These are phyloP conservation scores for Nasua narica DNA, from an alignment of 2,797 vertebrate species.

Conservation along the genomic window DNA sequence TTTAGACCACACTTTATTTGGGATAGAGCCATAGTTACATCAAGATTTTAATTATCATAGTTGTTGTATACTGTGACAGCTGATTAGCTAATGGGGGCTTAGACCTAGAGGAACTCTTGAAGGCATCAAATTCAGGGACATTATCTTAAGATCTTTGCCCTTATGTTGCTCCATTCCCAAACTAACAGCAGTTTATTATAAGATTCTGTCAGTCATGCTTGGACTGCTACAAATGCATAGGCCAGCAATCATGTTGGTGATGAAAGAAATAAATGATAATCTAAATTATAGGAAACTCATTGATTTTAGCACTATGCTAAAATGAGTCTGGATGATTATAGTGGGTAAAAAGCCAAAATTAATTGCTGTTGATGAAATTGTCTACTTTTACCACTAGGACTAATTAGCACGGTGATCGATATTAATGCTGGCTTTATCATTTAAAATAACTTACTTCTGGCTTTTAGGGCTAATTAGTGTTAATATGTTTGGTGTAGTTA, in stretches of 20 bases:
- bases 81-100: not conserved
- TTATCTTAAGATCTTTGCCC: not conserved
- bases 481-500: conserved; percentile 60
- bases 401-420: conserved; percentile 76
- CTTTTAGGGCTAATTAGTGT: conserved; percentile 71
- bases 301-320: conserved; percentile 57
- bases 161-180: not conserved
- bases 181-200: not conserved
- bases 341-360: conserved; percentile 56
- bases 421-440: conserved; percentile 74
- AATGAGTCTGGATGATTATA: conserved; percentile 55
- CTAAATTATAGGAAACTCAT: conserved; percentile 39
- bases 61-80: not conserved
- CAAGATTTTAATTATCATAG: not conserved
- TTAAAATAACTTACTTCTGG: conserved; percentile 64
- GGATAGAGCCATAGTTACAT: not conserved
- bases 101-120: not conserved
- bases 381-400: conserved; percentile 59
- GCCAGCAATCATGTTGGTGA: not conserved
- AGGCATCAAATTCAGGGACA: not conserved
- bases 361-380: conserved; percentile 72
- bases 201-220: not conserved
- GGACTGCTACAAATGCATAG: not conserved
- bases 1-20: not conserved
- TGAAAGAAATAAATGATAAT: conserved; percentile 47